These are phyloP conservation scores for Schizothorax lantsangensis DNA, from an alignment of 2,797 vertebrate genomes.

Conservation along the genomic window DNA sequence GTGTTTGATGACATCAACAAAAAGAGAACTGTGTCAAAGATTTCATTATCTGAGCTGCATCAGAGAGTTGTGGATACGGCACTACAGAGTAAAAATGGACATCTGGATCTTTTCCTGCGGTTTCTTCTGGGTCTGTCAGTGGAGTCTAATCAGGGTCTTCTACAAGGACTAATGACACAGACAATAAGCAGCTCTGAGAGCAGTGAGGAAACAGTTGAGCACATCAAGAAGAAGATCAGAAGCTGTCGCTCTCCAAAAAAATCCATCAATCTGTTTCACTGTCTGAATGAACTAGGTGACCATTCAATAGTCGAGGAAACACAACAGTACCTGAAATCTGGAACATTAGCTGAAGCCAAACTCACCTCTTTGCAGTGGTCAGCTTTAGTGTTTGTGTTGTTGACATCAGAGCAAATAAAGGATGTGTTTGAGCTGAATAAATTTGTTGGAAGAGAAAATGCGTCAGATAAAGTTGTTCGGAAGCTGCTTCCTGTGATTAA, in stretches of 20 bases:
- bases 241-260: accelerated
- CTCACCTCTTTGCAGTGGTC: background rate
- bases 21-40: too few species aligned
- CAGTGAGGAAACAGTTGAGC: background rate
- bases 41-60: background rate
- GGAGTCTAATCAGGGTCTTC: background rate
- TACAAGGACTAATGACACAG: background rate
- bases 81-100: background rate
- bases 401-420: background rate
- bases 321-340: background rate
- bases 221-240: background rate
- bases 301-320: background rate
- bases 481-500: background rate
- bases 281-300: background rate
- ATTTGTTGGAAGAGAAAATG: background rate
- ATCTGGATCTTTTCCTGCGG: background rate
- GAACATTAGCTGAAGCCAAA: background rate
- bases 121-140: constrained; percentile 5
- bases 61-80: background rate
- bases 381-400: background rate
- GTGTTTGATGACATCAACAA: background rate
- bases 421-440: background rate
- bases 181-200: background rate
- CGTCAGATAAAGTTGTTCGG: background rate
- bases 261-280: background rate